Evolutionary conservation across 1,140 invertebrate genomes (phyloP).

Genomic region (Paraescarpia echinospica): DNA sequence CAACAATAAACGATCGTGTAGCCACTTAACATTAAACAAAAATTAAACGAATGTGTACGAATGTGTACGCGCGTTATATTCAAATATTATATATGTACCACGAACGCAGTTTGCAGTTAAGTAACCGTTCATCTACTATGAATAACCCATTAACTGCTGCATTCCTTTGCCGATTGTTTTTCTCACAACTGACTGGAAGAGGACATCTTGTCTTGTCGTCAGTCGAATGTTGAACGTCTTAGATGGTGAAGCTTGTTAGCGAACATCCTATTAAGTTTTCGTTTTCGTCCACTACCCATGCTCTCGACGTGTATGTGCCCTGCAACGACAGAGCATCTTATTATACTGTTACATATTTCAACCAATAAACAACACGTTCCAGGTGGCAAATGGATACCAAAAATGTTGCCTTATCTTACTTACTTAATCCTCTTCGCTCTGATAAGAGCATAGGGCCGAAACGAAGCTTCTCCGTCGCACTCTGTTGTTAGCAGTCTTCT

Average conservation of each 20-base stretch:
- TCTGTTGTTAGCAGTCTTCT: no score
- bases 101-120: neutral
- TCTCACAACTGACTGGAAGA: neutral
- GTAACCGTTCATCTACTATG: neutral
- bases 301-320: conserved; percentile 8
- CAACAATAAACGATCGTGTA: neutral
- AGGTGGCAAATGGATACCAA: no score
- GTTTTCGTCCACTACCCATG: conserved; percentile 3
- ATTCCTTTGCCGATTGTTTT: neutral
- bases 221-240: neutral
- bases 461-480: no score
- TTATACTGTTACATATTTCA: no score
- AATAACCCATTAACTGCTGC: neutral
- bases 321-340: no score
- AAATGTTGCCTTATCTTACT: no score
- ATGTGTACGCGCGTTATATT: no score
- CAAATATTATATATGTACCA: no score
- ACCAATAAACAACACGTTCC: no score
- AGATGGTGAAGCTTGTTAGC: neutral
- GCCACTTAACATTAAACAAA: neutral
- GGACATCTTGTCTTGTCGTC: neutral
- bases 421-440: no score
- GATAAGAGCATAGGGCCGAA: no score
- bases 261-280: conserved; percentile 12
- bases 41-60: neutral